Base-by-base conservation (phyloP, 2,888 invertebrate species). In the Leucania comma region DNA sequence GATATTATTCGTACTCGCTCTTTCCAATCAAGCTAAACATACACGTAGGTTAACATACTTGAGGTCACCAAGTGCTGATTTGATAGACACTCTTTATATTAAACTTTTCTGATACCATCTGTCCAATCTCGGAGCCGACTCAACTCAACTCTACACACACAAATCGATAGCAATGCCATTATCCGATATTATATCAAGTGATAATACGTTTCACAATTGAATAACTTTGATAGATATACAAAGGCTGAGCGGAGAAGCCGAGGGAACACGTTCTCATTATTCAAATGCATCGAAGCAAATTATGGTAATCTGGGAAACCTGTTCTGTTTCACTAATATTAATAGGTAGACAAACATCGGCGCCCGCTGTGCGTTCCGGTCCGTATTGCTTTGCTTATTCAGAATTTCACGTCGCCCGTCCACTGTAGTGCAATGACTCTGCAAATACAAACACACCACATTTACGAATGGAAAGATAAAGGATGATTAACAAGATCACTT, bases 241-340 rank as follows among this genome's bases (percentile, higher is more conserved):
- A 90, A 91, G 87, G 88, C 89, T 83, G 87, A 89, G 89, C 86
- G 87, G 89, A 87, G 85, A 73, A 85, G 75, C 86, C 88, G 88
- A 91, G 89, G 93, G 91, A 92, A 92, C 94, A 93, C 93, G 94
- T 93, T 91, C 94, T 94, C 94, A 95, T 95, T 95, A 95, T 95
- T 95, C 95, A 95, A 95, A 95, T 95, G 95, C 95, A 95, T 93
- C 93, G 94, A 94, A 95, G 94, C 95, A 95, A 95, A 95, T 95
- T 95, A 95, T 95, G 95, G 94, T 95, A 95, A 95, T 95, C 95
- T 93, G 94, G 89, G 93, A 90, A 94, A 95, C 94, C 95, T 95
- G 95, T 90, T 94, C 95, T 94, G 95, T 95, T 94, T 95, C 94
- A 92, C 91, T 91, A 94, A 95, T 95, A 95, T 94, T 95, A 95